Percentiles rank a stretch among this genome's conserved stretches.
Conservation (phyloP, 1,140 invertebrate species). For the Nebria ingens region DNA sequence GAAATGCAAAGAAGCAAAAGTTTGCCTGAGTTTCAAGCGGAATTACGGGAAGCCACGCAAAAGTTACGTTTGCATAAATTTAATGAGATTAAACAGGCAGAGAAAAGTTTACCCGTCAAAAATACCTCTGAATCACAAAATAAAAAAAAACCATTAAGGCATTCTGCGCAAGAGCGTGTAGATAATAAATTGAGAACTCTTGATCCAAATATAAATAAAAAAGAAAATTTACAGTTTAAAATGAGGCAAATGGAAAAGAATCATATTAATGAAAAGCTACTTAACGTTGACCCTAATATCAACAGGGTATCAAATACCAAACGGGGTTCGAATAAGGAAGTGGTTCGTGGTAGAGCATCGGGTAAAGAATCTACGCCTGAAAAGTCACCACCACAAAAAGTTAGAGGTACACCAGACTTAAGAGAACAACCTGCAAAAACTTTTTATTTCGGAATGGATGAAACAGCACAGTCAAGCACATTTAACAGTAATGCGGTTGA, state of each 20-base stretch:
- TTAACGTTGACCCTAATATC: background rate
- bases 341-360: conserved; percentile 42
- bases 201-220: conserved; percentile 23
- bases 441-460: conserved; percentile 70
- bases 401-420: conserved; percentile 26
- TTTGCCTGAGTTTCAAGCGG: conserved; percentile 55
- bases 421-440: conserved; percentile 46
- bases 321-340: conserved; percentile 1
- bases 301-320: background rate
- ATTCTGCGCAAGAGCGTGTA: conserved; percentile 13
- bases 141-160: conserved; percentile 13
- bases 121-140: background rate
- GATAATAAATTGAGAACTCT: conserved; percentile 26
- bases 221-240: conserved; percentile 19
- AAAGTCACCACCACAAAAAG: conserved; percentile 34
- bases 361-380: conserved; percentile 49
- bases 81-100: conserved; percentile 6
- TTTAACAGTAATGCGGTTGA: conserved; percentile 15
- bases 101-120: background rate
- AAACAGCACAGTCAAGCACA: conserved; percentile 24
- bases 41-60: conserved; percentile 52
- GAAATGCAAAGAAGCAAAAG: conserved; percentile 45
- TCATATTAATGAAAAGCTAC: conserved; percentile 12
- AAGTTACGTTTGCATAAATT: conserved; percentile 40
- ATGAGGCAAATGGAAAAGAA: conserved; percentile 16